These are phyloP conservation scores for Poecilus cupreus DNA, from an alignment of 2,888 invertebrate species.

Conservation along the genomic window DNA sequence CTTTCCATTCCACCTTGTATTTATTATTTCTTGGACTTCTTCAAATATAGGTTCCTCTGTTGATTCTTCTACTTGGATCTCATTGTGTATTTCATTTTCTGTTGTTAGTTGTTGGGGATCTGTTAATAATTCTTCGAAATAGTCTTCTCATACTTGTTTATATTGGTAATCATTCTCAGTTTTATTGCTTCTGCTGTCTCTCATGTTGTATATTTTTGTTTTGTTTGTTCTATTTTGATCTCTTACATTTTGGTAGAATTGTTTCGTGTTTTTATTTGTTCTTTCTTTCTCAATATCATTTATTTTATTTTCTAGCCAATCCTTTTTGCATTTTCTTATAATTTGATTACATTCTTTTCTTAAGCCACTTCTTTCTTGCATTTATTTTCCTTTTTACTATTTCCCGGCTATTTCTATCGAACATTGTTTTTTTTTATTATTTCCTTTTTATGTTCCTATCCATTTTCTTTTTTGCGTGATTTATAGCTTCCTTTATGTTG, in stretches of 20 bases:
- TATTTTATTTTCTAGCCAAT: not conserved
- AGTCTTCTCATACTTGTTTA: conserved; percentile 12
- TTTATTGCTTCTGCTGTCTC: not conserved
- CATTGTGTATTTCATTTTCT: not conserved
- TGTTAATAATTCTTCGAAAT: not conserved
- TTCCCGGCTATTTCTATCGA: not conserved
- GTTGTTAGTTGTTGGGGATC: not conserved
- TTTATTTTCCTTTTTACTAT: conserved; percentile 9
- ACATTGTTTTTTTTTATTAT: not conserved
- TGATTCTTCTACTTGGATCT: too few species aligned
- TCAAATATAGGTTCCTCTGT: not conserved
- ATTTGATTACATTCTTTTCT: conserved; percentile 28
- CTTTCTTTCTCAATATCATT: not conserved
- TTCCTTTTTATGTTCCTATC: not conserved
- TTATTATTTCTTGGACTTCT: not conserved
- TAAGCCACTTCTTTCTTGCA: conserved; percentile 15
- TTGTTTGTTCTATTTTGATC: not conserved
- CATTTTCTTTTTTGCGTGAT: too few species aligned
- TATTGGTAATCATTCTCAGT: not conserved
- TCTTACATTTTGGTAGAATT: not conserved
- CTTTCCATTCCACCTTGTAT: not conserved
- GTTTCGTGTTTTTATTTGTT: not conserved
- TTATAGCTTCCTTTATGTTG: not conserved
- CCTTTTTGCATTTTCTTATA: conserved; percentile 16
- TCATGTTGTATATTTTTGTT: not conserved